Evolutionary conservation across 2,797 vertebrate species (phyloP), one percentile per base, ranked within the genome.

Genomic region (Pitangus sulphuratus): DNA sequence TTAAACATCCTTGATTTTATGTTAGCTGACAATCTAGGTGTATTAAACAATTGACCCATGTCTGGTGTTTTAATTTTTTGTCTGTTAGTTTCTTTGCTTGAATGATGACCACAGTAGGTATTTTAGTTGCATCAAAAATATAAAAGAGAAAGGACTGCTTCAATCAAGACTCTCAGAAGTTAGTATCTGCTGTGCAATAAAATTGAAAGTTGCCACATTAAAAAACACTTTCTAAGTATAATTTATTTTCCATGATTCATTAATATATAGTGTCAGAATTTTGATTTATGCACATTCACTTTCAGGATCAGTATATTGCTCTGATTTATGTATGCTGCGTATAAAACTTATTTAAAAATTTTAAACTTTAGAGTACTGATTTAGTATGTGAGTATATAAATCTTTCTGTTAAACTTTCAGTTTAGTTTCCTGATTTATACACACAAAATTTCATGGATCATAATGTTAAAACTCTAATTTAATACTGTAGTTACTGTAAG

Each of bases 261-360:
- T 95, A 97, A 94, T 90, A 96, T 84, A 84, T 95, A 60, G 75
- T 92, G 81, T 94, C 93, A 97, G 71, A 93, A 82, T 96, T 97
- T 93, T 95, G 84, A 97, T 97, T 97, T 97, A 95, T 87, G 70
- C 77, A 79, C 65, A 88, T 95, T 96, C 95, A 96, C 90, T 97
- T 97, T 97, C 94, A 96, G 84, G 97, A 96, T 96, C 86, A 96
- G 82, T 95, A 89, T 65, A 92, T 87, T 91, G 72, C 61, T 81
- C 66, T 97, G 87, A 98, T 98, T 97, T 97, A 97, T 97, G 86
- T 15, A 65, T 89, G 69, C 58, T 95, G 86, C 66, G 88, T 86
- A 89, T 84, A 97, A 96, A 98, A 97, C 70, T 97, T 96, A 65
- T 62, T 97, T 96, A 33, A 97, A 96, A 97, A 95, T 92, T 57